Base-by-base conservation (phyloP, 64 coral and sea anemone species). In the Actinia tenebrosa region DNA sequence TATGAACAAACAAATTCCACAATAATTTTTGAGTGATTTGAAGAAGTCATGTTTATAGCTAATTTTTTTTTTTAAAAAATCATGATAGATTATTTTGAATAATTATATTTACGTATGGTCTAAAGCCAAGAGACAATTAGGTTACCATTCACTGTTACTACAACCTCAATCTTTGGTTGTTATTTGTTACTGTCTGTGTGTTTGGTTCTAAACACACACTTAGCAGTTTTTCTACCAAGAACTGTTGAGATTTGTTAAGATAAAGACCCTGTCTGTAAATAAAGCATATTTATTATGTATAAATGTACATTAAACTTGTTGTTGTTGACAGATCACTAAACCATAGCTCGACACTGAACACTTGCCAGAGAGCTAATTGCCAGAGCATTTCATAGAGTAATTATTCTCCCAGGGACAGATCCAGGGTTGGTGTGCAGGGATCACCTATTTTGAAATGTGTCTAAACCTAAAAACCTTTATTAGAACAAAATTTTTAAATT, bases 191-290 rank as follows among this genome's bases (percentile, higher is more conserved):
- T 13, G 10, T 75, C 26, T 75, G 69, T 10, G 69, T 30, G 69
- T 75, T 66, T 75, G 69, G 69, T 13, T 75, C 8, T 25, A 75
- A 25, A 37, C 69, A 75, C 11, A 26, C 63, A 8, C 25, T 30
- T 27, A 25, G n/a, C 69, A 75, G 69, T 75, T 75, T 75, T 75
- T 75, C 20, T 42, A 75, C 27, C 69, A 75, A 75, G 27, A 37
- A 75, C 69, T 75, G 69, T 89, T 72, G 89, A 93, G 1, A 86
- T 60, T 87, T 85, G 14, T 43, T 79, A 89, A 60, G 45, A 71
- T 61, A 82, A 66, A 69, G 19, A 75, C 25, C 26, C n/a, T 75
- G 27, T 75, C 69, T 75, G 69, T 75, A 75, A 75, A 75, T 75
- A 75, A 75, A 75, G 3, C 69, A 75, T 75, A 75, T 75, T 75